Conservation (phyloP, 2,797 vertebrate species). For the Tangara arthus region DNA sequence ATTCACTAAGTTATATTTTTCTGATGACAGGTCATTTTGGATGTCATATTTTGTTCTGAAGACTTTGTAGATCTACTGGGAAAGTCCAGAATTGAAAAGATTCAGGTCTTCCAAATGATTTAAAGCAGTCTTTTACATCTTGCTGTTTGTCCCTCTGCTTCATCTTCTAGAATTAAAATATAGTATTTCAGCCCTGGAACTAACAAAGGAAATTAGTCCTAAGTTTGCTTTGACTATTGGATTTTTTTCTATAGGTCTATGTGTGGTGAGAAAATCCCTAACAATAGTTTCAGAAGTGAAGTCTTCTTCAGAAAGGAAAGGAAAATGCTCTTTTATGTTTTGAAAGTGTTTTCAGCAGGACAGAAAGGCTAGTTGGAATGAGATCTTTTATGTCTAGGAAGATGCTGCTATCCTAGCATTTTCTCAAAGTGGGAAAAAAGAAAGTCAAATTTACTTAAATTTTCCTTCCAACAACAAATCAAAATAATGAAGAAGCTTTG, state of each 20-base stretch:
- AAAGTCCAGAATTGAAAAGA: neutral
- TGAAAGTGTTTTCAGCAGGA: neutral
- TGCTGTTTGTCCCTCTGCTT: neutral
- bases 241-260: neutral
- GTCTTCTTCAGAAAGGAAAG: neutral
- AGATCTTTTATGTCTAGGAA: neutral
- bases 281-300: neutral
- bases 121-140: neutral
- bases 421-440: neutral
- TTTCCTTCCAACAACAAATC: neutral
- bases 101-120: neutral
- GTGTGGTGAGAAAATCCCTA: neutral
- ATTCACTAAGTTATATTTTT: neutral
- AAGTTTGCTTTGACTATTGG: neutral
- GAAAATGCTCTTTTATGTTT: neutral
- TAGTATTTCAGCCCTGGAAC: neutral
- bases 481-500: neutral
- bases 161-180: neutral
- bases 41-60: neutral
- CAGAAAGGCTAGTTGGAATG: neutral
- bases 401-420: neutral
- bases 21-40: neutral
- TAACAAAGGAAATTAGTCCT: neutral
- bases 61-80: neutral
- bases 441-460: neutral